Conservation (phyloP, 1,140 invertebrate species). For the Acarapis woodi region DNA sequence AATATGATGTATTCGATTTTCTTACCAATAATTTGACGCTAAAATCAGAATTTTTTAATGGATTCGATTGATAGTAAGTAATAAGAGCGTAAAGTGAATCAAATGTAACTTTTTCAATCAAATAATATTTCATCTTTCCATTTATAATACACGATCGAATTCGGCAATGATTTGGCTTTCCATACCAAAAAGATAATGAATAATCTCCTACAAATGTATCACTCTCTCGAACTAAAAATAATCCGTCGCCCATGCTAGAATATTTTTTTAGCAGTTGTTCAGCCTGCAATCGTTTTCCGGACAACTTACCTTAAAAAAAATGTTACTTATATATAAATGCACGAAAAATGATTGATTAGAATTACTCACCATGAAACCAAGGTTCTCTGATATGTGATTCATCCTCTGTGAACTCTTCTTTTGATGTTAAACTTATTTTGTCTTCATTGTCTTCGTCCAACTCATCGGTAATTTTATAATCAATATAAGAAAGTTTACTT, state of each 20-base stretch:
- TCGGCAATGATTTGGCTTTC: slow-evolving; percentile 65
- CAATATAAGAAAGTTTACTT: slow-evolving; percentile 59
- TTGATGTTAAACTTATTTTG: slow-evolving; percentile 17
- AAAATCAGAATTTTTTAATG: slow-evolving; percentile 60
- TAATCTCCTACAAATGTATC: slow-evolving; percentile 90
- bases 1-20: too few relatives aligned
- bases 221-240: slow-evolving; percentile 74
- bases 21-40: slow-evolving; percentile 48
- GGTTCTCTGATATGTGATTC: slow-evolving; percentile 78
- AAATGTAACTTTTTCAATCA: slow-evolving; percentile 62
- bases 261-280: slow-evolving; percentile 42
- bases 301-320: slow-evolving; percentile 19
- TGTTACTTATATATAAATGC: too few relatives aligned
- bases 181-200: slow-evolving; percentile 72
- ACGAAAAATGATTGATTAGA: too few relatives aligned
- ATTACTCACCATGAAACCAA: slow-evolving; percentile 74
- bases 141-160: slow-evolving; percentile 62
- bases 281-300: slow-evolving; percentile 30
- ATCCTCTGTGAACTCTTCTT: slow-evolving; percentile 17
- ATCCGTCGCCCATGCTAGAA: slow-evolving; percentile 64
- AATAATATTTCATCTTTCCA: slow-evolving; percentile 60
- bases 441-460: slow-evolving; percentile 28
- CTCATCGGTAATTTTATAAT: slow-evolving; percentile 20
- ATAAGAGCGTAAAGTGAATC: slow-evolving; percentile 77
- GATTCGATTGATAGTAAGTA: slow-evolving; percentile 56